A percentile compares a stretch with the other conserved stretches of the same genome.
Evolutionary conservation across 2,888 invertebrate genomes (phyloP).

Genomic region (Apamea epomidion): DNA sequence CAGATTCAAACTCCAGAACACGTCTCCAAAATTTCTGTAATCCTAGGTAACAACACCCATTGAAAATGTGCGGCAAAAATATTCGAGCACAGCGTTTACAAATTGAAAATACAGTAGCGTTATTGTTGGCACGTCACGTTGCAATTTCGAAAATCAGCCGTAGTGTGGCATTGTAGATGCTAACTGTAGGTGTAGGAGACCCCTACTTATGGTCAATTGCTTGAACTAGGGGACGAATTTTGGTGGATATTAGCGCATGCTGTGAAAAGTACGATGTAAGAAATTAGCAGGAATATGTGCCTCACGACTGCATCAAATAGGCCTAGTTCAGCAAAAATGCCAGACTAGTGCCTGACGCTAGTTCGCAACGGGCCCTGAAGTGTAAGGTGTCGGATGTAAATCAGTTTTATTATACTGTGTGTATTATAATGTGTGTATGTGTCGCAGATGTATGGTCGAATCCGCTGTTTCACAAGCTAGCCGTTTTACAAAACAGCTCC

Average conservation of each 20-base stretch:
- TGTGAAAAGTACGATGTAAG: not conserved
- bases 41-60: constrained; percentile 25
- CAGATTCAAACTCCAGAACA: not conserved
- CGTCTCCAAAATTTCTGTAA: constrained; percentile 17
- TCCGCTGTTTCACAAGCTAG: too few species aligned
- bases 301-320: too few species aligned
- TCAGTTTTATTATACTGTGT: too few species aligned
- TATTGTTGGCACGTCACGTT: constrained; percentile 70
- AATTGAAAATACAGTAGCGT: constrained; percentile 72
- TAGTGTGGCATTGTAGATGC: constrained; percentile 62
- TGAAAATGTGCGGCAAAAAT: constrained; percentile 61
- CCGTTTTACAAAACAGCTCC: too few species aligned
- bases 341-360: too few species aligned
- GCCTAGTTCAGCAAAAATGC: too few species aligned
- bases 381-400: too few species aligned
- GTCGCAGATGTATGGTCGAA: too few species aligned
- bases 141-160: constrained; percentile 73
- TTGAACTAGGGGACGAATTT: not conserved
- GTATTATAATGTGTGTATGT: too few species aligned
- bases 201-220: constrained; percentile 58
- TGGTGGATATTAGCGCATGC: not conserved
- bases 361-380: too few species aligned
- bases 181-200: constrained; percentile 56
- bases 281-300: too few species aligned
- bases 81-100: constrained; percentile 55